Evolutionary conservation across 1,140 invertebrate species (phyloP).

Genomic region (Bactericera cockerelli): DNA sequence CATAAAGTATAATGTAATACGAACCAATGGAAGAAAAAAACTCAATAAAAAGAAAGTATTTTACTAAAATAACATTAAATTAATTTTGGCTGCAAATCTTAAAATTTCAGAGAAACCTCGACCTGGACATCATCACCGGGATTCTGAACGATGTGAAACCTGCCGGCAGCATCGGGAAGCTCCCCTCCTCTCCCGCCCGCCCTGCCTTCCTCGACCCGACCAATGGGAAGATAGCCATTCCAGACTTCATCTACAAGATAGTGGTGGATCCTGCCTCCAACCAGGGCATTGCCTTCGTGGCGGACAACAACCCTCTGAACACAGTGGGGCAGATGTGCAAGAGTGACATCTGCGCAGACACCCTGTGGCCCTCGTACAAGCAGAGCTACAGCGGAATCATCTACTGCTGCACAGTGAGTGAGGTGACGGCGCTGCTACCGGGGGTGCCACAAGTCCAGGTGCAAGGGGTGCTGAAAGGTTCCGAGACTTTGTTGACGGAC

Average conservation of each 20-base stretch:
- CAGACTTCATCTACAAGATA: not conserved
- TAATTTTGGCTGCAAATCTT: too few relatives aligned
- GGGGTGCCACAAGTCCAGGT: not conserved
- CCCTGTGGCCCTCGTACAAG: not conserved
- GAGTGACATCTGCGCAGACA: not conserved
- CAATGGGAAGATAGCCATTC: not conserved
- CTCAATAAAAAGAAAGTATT: not conserved
- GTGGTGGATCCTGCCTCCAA: not conserved
- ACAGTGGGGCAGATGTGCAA: not conserved
- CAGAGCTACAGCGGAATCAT: not conserved
- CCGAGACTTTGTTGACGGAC: too few relatives aligned
- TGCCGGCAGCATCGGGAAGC: too few relatives aligned
- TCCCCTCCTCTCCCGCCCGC: not conserved
- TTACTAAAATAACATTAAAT: not conserved
- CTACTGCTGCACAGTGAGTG: not conserved
- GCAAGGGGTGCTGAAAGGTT: not conserved
- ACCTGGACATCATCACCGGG: not conserved
- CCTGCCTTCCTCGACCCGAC: not conserved
- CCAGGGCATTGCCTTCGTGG: not conserved
- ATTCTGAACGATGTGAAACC: not conserved
- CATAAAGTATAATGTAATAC: not conserved
- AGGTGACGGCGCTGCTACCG: not conserved
- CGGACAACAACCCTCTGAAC: not conserved
- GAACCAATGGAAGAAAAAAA: not conserved
- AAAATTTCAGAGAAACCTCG: not conserved